Evolutionary conservation across 2,797 vertebrate genomes (phyloP).

Genomic region (Pseudochirops cupreus): DNA sequence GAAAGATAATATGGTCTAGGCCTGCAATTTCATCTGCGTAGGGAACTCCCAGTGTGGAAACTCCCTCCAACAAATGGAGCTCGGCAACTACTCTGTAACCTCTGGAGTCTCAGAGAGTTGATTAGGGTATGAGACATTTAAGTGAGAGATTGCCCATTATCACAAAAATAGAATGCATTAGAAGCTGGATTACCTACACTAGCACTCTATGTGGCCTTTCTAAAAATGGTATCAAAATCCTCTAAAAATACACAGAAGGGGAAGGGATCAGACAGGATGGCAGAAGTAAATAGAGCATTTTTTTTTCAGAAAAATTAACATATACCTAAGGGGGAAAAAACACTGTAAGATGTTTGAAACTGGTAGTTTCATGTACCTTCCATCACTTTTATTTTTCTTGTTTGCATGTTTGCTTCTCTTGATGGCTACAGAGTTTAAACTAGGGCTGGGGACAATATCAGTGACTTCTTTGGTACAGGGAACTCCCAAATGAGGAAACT

Average conservation of each 20-base stretch:
- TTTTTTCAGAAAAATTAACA: not conserved
- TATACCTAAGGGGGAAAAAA: not conserved
- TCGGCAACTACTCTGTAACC: not conserved
- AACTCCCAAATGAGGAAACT: not conserved
- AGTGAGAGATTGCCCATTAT: not conserved
- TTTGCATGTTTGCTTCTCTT: not conserved
- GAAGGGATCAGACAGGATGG: not conserved
- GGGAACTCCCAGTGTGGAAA: not conserved
- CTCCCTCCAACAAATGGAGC: not conserved
- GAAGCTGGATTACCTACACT: not conserved
- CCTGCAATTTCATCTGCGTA: not conserved
- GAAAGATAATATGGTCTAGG: not conserved
- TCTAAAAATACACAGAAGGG: not conserved
- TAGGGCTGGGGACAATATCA: not conserved
- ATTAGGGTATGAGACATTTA: not conserved
- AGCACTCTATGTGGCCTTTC: not conserved
- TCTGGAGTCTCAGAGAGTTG: not conserved
- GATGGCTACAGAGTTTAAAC: not conserved
- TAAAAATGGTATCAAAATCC: not conserved
- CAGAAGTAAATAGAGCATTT: not conserved
- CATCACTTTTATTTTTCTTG: not conserved
- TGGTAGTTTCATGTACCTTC: not conserved
- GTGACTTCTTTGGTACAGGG: not conserved
- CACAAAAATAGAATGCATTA: not conserved
- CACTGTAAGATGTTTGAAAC: not conserved